phyloP scores from a whole-genome alignment of 2,888 invertebrate genomes.

The Diaprepes abbreviatus region DNA sequence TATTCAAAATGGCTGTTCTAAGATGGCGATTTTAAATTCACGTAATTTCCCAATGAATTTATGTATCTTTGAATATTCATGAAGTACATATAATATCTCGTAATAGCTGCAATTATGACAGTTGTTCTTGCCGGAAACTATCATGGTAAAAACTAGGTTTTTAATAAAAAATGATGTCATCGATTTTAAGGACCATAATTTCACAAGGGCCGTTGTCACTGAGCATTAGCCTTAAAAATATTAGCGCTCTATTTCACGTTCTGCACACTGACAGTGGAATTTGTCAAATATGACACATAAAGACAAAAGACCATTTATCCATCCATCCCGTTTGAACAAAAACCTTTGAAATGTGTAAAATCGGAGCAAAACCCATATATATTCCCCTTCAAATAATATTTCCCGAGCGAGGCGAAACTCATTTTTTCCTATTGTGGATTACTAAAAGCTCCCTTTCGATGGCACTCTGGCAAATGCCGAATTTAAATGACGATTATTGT shows the following conservation, averaged over 20 bases:
- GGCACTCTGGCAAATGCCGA: conserved; percentile 32
- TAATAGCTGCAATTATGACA: too few species aligned
- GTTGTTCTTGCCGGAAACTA: too few species aligned
- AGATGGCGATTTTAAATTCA: too few species aligned
- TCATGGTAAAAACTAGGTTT: too few species aligned
- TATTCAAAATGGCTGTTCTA: too few species aligned
- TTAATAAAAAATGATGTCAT: too few species aligned
- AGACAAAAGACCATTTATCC: conserved; percentile 32
- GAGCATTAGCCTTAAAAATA: conserved; percentile 24
- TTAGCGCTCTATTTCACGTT: conserved; percentile 23
- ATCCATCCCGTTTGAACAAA: conserved; percentile 17
- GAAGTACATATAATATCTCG: too few species aligned
- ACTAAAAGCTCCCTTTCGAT: conserved; percentile 33
- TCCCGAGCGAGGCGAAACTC: conserved; percentile 26
- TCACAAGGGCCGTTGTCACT: not conserved
- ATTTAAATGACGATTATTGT: conserved; percentile 30
- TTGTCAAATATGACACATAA: conserved; percentile 25
- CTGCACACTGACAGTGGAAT: conserved; percentile 24
- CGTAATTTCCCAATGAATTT: too few species aligned
- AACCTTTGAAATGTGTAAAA: conserved; percentile 39
- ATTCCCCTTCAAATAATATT: conserved; percentile 28
- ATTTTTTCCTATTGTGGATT: conserved; percentile 37
- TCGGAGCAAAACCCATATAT: conserved; percentile 33
- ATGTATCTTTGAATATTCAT: too few species aligned
- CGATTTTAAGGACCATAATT: too few species aligned